Base-by-base conservation (phyloP, 1,140 invertebrate species). In the Cyclargus thomasi region DNA sequence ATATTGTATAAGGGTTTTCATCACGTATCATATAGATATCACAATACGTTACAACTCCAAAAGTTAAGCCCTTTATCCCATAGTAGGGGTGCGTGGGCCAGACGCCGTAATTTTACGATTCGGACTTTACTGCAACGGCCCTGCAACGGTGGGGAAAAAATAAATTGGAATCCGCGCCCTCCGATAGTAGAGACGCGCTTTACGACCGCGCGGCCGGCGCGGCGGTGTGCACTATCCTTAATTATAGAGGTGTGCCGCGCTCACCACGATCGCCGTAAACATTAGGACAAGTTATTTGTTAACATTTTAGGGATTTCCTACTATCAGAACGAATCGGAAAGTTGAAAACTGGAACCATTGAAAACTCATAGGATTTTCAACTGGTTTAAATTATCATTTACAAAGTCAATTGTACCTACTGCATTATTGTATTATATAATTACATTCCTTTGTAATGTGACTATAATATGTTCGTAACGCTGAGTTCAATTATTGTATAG, bases 121-220 rank as follows among this genome's bases (percentile, higher is more conserved):
- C 71, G 70, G 72, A 80, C 72, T 86, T 88, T 85, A 88, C 81
- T 88, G 85, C 83, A 86, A 68, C 78, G 70, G 77, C 80, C 78
- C 80, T 85, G 86, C 83, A 85, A 74, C 79, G 75, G 73, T 76
- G 82, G 83, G 82, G 82, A 87, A 88, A 86, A 88, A 88, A 88
- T 88, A 88, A 88, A 88, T 88, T 88, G 84, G 83, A 82, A 81
- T 77, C 79, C 75, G 79, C 84, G 79, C 83, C 85, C 83, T 81
- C 76, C 67, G 75, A 78, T 81, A 79, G 69, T 62, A 63, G 64
- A 65, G 65, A 71, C 69, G 70, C 74, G 69, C 78, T 83, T 85
- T 85, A 82, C 74, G 83, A 81, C 72, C 68, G 62, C 64, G 72
- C 55, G 55, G 53, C 70, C 55, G 55, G 53, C 69, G 70, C 72